These are phyloP conservation scores for Apamea anceps DNA, from an alignment of 2,888 invertebrate genomes.

Conservation along the genomic window DNA sequence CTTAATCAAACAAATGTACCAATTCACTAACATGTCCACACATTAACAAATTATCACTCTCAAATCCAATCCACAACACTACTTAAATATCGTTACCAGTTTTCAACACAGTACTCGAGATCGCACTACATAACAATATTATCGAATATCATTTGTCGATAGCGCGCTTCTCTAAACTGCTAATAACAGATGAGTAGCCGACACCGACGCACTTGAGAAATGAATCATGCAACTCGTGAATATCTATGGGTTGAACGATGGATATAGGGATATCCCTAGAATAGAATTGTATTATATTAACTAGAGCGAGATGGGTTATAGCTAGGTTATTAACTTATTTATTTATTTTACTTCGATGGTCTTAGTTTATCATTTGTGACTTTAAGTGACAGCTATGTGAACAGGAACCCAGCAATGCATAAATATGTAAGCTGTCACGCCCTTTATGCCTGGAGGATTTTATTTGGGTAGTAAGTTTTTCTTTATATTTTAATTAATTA, in stretches of 20 bases:
- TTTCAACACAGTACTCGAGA: constrained; percentile 56
- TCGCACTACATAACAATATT: constrained; percentile 37
- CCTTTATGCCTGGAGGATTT: too few species aligned
- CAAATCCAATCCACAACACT: constrained; percentile 20
- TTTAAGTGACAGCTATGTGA: too few species aligned
- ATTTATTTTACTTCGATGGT: too few species aligned
- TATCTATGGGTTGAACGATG: constrained; percentile 36
- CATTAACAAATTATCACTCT: constrained; percentile 23
- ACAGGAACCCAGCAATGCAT: too few species aligned
- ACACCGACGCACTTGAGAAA: constrained; percentile 57
- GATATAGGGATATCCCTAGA: constrained; percentile 55
- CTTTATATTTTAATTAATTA: too few species aligned
- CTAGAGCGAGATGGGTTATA: not conserved
- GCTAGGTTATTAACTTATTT: too few species aligned
- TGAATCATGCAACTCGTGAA: constrained; percentile 51
- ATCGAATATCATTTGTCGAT: constrained; percentile 57
- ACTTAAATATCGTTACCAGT: constrained; percentile 36
- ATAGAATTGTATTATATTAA: constrained; percentile 34
- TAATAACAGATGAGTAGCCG: constrained; percentile 59
- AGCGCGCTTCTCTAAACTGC: constrained; percentile 50
- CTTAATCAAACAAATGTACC: constrained; percentile 4
- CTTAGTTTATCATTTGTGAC: too few species aligned
- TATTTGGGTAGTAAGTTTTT: too few species aligned
- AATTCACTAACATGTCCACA: constrained; percentile 7
- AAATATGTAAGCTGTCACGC: too few species aligned